Conservation (phyloP, 1,140 invertebrate species). For the Meloidogyne chitwoodi region DNA sequence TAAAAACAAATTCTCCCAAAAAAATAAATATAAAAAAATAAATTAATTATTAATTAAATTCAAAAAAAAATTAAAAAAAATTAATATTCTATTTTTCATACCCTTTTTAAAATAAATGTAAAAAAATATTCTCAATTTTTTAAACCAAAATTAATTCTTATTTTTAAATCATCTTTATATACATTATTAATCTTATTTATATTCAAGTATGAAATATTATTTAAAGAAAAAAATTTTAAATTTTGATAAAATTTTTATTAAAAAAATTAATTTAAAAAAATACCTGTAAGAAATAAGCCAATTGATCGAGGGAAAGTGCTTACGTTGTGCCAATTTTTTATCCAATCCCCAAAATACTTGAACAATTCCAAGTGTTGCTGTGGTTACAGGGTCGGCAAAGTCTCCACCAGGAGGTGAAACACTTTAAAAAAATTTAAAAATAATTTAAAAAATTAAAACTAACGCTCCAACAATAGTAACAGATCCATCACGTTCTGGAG, state of each 20-base stretch:
- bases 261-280: conserved; percentile 19
- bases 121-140: too few species aligned
- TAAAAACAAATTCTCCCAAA: too few species aligned
- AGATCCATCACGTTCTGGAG: conserved; percentile 92
- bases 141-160: too few species aligned
- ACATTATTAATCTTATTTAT: too few species aligned
- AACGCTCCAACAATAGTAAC: conserved; percentile 96
- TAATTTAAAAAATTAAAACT: conserved; percentile 47
- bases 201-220: background rate
- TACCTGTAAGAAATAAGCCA: conserved; percentile 94
- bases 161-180: too few species aligned
- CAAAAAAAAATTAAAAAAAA: too few species aligned
- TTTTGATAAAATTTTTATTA: background rate
- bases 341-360: conserved; percentile 99
- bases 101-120: too few species aligned
- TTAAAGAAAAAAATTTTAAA: background rate
- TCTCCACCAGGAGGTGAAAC: conserved; percentile 99
- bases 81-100: too few species aligned
- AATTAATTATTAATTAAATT: too few species aligned
- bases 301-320: conserved; percentile 99
- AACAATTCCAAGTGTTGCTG: conserved; percentile 96
- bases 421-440: conserved; percentile 55
- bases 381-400: conserved; percentile 99
- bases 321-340: conserved; percentile 96
- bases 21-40: too few species aligned